These are phyloP conservation scores for Pterocles burchelli DNA, from an alignment of 2,113 vertebrate genomes.

Conservation along the genomic window DNA sequence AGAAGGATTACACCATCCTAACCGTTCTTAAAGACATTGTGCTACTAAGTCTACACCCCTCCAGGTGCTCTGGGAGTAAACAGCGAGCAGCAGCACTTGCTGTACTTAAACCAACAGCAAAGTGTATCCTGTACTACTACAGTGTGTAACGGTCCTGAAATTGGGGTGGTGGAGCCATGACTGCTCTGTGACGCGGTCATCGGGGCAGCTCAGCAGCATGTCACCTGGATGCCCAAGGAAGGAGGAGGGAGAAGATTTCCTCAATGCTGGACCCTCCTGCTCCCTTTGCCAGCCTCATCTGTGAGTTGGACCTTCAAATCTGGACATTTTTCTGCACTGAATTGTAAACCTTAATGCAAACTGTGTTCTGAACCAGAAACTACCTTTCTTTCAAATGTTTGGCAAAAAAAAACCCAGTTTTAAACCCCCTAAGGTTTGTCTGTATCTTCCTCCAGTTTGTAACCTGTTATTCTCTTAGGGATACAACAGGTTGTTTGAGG, in stretches of 20 bases:
- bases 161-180: background rate
- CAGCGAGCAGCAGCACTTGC: background rate
- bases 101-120: background rate
- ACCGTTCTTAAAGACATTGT: background rate
- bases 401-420: background rate
- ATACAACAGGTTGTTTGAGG: background rate
- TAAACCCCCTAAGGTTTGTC: background rate
- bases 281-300: background rate
- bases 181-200: rapidly evolving
- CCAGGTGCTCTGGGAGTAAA: background rate
- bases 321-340: background rate
- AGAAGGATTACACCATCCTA: background rate
- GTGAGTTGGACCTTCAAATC: background rate
- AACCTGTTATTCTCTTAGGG: background rate
- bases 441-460: background rate
- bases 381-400: background rate
- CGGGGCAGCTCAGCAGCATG: background rate
- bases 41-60: background rate
- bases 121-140: background rate
- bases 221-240: background rate
- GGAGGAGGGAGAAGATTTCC: background rate
- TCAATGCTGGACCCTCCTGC: background rate
- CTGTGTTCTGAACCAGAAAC: background rate
- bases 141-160: background rate
- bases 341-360: background rate